Base-by-base conservation (phyloP, 2,797 vertebrate species). In the Rallus crepitans region DNA sequence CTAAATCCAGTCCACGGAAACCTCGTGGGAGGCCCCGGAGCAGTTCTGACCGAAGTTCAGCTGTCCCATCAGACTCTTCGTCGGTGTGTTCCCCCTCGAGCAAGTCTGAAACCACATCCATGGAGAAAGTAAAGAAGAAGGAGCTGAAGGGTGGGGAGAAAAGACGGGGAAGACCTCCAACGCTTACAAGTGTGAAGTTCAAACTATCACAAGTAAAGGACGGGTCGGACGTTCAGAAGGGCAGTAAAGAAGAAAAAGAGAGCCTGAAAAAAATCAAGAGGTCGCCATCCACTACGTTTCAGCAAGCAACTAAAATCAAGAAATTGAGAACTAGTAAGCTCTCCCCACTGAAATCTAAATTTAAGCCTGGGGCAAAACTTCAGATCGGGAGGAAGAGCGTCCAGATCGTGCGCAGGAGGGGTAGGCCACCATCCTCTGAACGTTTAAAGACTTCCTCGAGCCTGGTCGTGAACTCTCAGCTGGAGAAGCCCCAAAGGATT, bases 11-110 rank as follows among this genome's bases (percentile, higher is more conserved):
- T 91, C 99, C 98, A 94, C 99, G 99, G 95, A 99, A 99, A 94
- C 99, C 99, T 96, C 98, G 99, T 72, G 99, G 99, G 89, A 99
- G 99, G 93, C 99, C 99, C 94, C 98, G 99, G 85, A 98, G 98
- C 93, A 97, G 98, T 70, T 98, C 98, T 93, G 98, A 98, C 95
- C 98, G 98, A 88, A 99, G 98, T 96, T 96, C 98, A 92, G 95
- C 98, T 79, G 87, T 98, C 50, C 97, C 98, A 85, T 96, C 98
- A 93, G 98, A 98, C 84, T 98, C 98, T 35, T 97, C 98, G 7
- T 97, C 98, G 48, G 97, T 98, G 65, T 97, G 98, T 90, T 97
- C 98, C 35, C 97, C 98, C 94, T 98, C 98, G 27, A 98, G 94
- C 73, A 99, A 99, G 97, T 97, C 98, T 78, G 99, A 99, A 87